These are phyloP conservation scores for Sphaerophoria rueppellii DNA, from an alignment of 2,888 invertebrate species.

Conservation along the genomic window DNA sequence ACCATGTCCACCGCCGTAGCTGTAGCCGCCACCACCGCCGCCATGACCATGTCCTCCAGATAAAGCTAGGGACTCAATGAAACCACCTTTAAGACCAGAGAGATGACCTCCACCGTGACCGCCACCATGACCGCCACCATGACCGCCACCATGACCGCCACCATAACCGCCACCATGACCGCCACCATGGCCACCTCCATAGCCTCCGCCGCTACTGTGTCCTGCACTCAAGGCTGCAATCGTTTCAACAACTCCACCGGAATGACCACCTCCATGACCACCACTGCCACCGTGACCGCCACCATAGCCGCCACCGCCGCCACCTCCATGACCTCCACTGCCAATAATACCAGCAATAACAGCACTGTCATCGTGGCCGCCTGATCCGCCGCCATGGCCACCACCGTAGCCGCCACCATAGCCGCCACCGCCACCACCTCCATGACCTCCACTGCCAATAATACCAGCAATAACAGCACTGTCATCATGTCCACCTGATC, in stretches of 20 bases:
- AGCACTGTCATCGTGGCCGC: constrained; percentile 9
- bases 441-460: not conserved
- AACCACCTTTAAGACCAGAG: not conserved
- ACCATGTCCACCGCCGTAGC: constrained; percentile 15
- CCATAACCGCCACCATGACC: constrained; percentile 13
- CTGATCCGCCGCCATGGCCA: not conserved
- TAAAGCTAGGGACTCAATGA: not conserved
- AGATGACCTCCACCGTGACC: constrained; percentile 22
- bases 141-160: constrained; percentile 20
- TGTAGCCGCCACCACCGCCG: constrained; percentile 36
- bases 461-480: constrained; percentile 9
- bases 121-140: constrained; percentile 17
- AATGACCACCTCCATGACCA: constrained; percentile 15
- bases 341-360: constrained; percentile 15
- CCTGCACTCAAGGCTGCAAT: constrained; percentile 9
- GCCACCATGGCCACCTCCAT: not conserved
- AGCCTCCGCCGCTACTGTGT: not conserved
- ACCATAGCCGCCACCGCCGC: not conserved
- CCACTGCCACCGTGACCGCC: constrained; percentile 7
- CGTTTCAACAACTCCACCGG: constrained; percentile 23
- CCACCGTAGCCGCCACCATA: constrained; percentile 13
- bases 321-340: not conserved
- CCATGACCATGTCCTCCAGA: constrained; percentile 46
- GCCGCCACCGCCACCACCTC: not conserved
- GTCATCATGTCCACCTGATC: constrained; percentile 13